Percentiles rank a stretch among this genome's conserved stretches.
These are phyloP conservation scores for Martes martes DNA, from an alignment of 2,113 vertebrate species.

Conservation along the genomic window DNA sequence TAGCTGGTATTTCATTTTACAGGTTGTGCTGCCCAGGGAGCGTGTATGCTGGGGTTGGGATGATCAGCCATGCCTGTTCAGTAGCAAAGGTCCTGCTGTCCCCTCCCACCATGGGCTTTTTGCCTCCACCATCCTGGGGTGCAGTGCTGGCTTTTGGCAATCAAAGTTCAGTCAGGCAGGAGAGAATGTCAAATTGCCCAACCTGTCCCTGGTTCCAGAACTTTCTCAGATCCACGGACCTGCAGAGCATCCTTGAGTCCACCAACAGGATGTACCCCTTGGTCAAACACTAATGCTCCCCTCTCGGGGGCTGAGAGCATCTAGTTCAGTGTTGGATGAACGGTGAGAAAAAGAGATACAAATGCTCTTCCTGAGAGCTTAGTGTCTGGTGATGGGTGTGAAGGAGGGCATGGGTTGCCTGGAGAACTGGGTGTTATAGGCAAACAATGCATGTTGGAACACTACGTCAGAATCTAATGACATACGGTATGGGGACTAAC, in stretches of 20 bases:
- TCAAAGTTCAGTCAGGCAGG: neutral
- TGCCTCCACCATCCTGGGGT: neutral
- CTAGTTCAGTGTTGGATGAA: rapidly evolving
- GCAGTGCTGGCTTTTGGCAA: neutral
- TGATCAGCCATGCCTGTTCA: neutral
- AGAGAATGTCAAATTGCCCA: neutral
- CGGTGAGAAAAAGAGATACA: rapidly evolving
- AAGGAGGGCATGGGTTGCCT: too few species aligned
- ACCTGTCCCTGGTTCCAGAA: neutral
- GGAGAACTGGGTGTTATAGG: too few species aligned
- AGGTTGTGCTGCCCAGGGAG: neutral
- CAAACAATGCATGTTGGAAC: too few species aligned
- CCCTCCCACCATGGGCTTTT: neutral
- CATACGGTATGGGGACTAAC: too few species aligned
- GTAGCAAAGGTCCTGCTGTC: neutral
- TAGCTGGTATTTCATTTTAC: neutral
- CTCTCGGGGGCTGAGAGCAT: neutral
- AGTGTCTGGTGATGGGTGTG: too few species aligned
- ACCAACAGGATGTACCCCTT: rapidly evolving
- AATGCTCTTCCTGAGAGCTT: rapidly evolving
- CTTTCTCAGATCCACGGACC: neutral
- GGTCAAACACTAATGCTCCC: neutral
- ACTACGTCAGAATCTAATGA: too few species aligned
- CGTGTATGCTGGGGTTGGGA: neutral
- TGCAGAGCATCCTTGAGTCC: neutral